Evolutionary conservation across 2,797 vertebrate genomes (phyloP), one percentile per base, ranked within the genome.

Genomic region (Melanotaenia boesemani): DNA sequence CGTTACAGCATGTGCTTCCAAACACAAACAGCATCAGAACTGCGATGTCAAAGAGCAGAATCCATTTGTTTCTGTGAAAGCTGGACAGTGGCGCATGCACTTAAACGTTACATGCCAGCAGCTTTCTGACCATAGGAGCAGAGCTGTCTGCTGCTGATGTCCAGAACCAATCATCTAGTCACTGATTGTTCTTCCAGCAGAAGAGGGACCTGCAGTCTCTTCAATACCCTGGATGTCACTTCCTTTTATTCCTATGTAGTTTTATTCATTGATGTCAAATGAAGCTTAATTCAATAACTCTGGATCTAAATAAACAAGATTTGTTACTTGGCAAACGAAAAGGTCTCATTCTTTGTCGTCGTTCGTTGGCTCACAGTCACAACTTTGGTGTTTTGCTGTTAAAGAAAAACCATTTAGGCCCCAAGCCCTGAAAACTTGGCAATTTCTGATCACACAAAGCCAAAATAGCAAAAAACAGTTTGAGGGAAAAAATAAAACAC

Each of bases 301-400:
- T 88, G 79, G 66, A 74, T 80, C 81, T 85, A 75, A 87, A 88
- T 87, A 91, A 90, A 91, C 60, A 16, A 37, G 6, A 74, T 89
- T 87, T 92, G 86, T 91, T 91, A 92, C 84, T 83, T 86, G 76
- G 85, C 81, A 88, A 84, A 76, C 80, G 86, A 85, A 75, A 48
- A 79, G 5, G 20, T 74, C 37, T 80, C 37, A 64, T 64, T 79
- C 48, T 76, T 84, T 81, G 62, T 82, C 52, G 39, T 76, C 39
- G 7, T 67, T 65, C 67, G 7, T 63, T 67, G 18, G 4, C 54
- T 80, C 67, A 60, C 67, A 60, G 54, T 76, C 59, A 39, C 46
- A 71, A 80, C 80, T 83, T 88, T 71, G 74, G 72, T 81, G 76
- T 68, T 70, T 24, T 69, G 65, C 46, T 55, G 44, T 13, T 36